Base-by-base conservation (phyloP, 2,113 vertebrate species). In the Riparia riparia region DNA sequence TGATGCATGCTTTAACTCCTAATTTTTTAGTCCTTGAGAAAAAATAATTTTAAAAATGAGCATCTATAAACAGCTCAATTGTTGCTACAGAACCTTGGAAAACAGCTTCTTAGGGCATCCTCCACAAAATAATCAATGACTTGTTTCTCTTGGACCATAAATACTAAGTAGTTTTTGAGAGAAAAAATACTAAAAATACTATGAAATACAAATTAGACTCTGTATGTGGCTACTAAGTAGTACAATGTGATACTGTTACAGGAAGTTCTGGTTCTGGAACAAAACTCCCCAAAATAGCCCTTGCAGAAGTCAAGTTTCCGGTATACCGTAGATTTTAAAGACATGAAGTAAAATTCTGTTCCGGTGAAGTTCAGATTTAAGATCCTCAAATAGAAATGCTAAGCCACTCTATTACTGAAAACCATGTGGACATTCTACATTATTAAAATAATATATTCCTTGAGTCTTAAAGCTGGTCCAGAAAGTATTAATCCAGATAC, bases 301-400 rank as follows among this genome's bases (percentile, higher is more conserved):
- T 41, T 71, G 10, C 2, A 87, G 31, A 53, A 86, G 26, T 63
- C 9, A 66, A 29, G n/a, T 69, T 72, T 69, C 50, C 29, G n/a
- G 12, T 15, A 69, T 0, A 0, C 14, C 69, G 64, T 0, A 41
- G 4, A 65, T 42, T 37, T 25, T 69, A 12, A 82, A 84, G 73
- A 44, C 3, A 16, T 1, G 1, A 64, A 69, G 14, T 64, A 31
- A 74, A 71, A 26, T 61, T 65, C 34, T 70, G 5, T 42, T 74
- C 9, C 58, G 13, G 12, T 42, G 14, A 65, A 71, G 31, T 39
- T 68, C 14, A 53, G 20, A 54, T 66, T 79, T 71, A 63, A 58
- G 31, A 68, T 26, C 10, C 68, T 90, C 31, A 50, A 71, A 42
- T 2, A 79, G 16, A 51, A 77, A 66, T 24, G 19, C 26, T 18